These are phyloP conservation scores for Meiosimyza platycephala DNA, from an alignment of 2,888 invertebrate species.

Conservation along the genomic window DNA sequence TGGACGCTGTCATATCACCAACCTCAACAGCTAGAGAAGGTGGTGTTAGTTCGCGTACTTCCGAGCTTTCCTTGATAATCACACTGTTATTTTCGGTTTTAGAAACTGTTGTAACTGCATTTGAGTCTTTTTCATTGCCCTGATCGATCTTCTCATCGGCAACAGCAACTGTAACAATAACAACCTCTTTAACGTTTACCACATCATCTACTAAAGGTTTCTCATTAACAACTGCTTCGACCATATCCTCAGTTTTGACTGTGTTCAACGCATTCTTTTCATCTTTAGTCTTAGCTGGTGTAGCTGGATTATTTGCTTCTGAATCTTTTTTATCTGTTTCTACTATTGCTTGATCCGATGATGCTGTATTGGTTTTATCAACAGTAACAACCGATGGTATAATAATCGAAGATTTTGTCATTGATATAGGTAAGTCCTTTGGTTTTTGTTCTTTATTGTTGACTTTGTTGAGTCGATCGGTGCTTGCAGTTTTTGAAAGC, in stretches of 20 bases:
- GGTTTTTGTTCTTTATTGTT: conserved; percentile 51
- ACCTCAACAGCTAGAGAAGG: conserved; percentile 46
- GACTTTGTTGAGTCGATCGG: conserved; percentile 51
- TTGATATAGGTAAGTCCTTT: conserved; percentile 49
- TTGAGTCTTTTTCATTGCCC: conserved; percentile 59
- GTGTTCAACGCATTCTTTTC: conserved; percentile 66
- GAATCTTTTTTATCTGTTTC: conserved; percentile 45
- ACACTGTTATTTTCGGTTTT: conserved; percentile 53
- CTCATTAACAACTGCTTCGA: not conserved
- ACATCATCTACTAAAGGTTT: not conserved
- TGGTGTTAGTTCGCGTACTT: conserved; percentile 58
- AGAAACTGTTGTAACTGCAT: conserved; percentile 45
- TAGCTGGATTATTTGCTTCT: conserved; percentile 16
- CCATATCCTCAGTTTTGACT: conserved; percentile 58
- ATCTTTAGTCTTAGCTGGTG: conserved; percentile 63
- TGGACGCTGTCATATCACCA: conserved; percentile 71
- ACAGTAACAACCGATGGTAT: conserved; percentile 25
- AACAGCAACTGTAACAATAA: conserved; percentile 48
- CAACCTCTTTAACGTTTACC: not conserved
- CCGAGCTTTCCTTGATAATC: conserved; percentile 62
- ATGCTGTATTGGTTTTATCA: conserved; percentile 19
- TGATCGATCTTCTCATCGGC: conserved; percentile 62
- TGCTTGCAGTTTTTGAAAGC: conserved; percentile 51
- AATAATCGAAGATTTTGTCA: conserved; percentile 57
- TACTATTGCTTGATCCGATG: conserved; percentile 46